Conservation (phyloP, 1,140 invertebrate genomes). For the Campoletis sonorensis region DNA sequence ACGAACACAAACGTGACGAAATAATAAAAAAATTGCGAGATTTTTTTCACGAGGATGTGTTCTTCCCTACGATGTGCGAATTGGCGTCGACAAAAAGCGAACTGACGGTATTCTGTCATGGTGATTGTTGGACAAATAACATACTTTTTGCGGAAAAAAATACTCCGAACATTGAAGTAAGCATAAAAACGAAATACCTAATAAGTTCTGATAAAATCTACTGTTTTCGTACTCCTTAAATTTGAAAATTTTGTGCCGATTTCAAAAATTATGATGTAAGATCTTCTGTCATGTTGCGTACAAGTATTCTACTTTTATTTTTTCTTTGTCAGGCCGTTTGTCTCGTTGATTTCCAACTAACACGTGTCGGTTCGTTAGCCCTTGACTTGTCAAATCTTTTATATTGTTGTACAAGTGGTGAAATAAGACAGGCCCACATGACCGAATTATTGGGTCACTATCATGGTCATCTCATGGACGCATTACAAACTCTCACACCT, state of each 20-base stretch:
- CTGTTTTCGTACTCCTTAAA: too few relatives aligned
- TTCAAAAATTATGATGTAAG: background rate
- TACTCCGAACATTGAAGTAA: slow-evolving; percentile 76
- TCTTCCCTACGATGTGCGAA: slow-evolving; percentile 83
- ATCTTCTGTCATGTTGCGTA: background rate
- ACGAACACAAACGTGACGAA: slow-evolving; percentile 73
- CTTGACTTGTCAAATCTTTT: slow-evolving; percentile 82
- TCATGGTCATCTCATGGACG: slow-evolving; percentile 78
- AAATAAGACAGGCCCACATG: slow-evolving; percentile 79
- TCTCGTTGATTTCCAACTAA: slow-evolving; percentile 84
- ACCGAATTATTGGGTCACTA: slow-evolving; percentile 79
- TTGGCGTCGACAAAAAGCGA: slow-evolving; percentile 79
- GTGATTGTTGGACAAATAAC: slow-evolving; percentile 88
- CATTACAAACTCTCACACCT: slow-evolving; percentile 72
- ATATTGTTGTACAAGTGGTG: slow-evolving; percentile 81
- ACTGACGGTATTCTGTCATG: slow-evolving; percentile 83
- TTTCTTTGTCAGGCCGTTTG: slow-evolving; percentile 77
- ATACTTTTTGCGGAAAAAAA: slow-evolving; percentile 81
- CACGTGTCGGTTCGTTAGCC: slow-evolving; percentile 82
- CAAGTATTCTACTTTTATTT: background rate
- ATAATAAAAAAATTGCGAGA: slow-evolving; percentile 79
- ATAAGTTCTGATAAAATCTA: too few relatives aligned
- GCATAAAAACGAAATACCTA: slow-evolving; percentile 19
- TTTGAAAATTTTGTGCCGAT: background rate
- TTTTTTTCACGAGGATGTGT: slow-evolving; percentile 81